Conservation (phyloP, 2,797 vertebrate species). For the Lemur catta region DNA sequence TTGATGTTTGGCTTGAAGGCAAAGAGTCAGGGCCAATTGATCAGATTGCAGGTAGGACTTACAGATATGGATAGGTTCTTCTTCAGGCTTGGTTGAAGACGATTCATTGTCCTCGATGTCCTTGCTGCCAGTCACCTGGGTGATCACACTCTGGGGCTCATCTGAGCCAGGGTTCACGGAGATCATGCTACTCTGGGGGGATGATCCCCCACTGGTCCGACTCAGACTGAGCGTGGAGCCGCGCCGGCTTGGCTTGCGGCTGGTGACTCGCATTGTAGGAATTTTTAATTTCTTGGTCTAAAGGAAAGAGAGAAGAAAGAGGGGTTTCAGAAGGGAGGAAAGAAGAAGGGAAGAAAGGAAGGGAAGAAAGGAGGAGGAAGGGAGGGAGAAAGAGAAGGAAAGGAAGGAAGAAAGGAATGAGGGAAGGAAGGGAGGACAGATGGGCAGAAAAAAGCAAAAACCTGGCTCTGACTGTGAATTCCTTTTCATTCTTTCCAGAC, state of each 20-base stretch:
- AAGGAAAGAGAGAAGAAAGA: neutral
- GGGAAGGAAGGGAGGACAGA: too few relatives aligned
- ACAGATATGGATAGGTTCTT: conserved; percentile 78
- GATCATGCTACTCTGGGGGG: conserved; percentile 76
- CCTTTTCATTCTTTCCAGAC: neutral
- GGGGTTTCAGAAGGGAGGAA: neutral
- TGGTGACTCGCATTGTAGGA: conserved; percentile 37
- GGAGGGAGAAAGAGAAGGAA: too few relatives aligned
- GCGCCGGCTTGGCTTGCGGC: conserved; percentile 54
- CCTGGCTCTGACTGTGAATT: neutral
- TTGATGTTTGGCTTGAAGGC: neutral
- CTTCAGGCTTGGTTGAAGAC: conserved; percentile 70
- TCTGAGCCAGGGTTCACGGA: conserved; percentile 76
- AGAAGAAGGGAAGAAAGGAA: too few relatives aligned
- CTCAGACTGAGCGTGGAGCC: conserved; percentile 66
- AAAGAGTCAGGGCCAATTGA: rapidly evolving
- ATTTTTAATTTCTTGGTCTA: conserved; percentile 72
- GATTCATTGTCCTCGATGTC: conserved; percentile 78
- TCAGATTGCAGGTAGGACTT: conserved; percentile 65
- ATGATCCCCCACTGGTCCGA: conserved; percentile 77
- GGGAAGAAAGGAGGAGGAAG: neutral
- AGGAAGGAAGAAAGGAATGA: too few relatives aligned
- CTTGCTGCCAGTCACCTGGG: conserved; percentile 52
- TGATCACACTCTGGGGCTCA: conserved; percentile 41
- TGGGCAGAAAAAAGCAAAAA: neutral